A percentile compares a stretch with the other conserved stretches of the same genome.
Conservation (phyloP, 2,113 vertebrate genomes). For the Rhinoderma darwinii region DNA sequence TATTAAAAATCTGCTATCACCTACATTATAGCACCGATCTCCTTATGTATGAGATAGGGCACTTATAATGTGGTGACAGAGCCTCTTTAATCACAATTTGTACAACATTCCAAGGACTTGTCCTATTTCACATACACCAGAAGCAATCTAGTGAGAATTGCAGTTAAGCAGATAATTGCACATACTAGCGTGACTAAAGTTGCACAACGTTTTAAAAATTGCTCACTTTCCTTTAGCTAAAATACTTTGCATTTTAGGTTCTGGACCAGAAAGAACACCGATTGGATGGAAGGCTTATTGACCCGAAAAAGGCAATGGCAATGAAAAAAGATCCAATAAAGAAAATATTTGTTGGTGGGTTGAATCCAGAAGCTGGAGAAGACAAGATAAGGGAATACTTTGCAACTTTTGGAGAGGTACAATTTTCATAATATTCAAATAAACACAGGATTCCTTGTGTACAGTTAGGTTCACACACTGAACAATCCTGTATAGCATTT, state of each 20-base stretch:
- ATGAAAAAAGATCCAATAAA: constrained; percentile 98
- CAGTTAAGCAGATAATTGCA: background rate
- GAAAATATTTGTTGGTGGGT: constrained; percentile 97
- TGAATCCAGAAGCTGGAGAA: constrained; percentile 95
- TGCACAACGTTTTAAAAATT: background rate
- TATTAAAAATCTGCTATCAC: no score
- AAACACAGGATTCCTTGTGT: no score
- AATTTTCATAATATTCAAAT: background rate
- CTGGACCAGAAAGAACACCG: constrained; percentile 96
- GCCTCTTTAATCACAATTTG: no score
- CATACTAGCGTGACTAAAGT: no score
- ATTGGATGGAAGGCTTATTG: constrained; percentile 93
- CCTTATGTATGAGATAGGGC: no score
- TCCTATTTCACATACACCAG: no score
- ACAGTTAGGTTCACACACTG: no score
- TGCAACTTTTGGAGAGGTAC: constrained; percentile 92
- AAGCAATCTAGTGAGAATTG: background rate
- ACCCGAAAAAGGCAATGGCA: constrained; percentile 98
- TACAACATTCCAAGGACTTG: no score
- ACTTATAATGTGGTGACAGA: no score
- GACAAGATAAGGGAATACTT: constrained; percentile 98
- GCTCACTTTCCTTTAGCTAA: background rate
- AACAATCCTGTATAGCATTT: background rate
- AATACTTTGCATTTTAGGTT: constrained; percentile 74
- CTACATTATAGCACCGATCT: no score